A percentile compares a stretch with the other conserved stretches of the same genome.
Evolutionary conservation across 2,888 invertebrate genomes (phyloP).

Genomic region (Luffia ferchaultella): DNA sequence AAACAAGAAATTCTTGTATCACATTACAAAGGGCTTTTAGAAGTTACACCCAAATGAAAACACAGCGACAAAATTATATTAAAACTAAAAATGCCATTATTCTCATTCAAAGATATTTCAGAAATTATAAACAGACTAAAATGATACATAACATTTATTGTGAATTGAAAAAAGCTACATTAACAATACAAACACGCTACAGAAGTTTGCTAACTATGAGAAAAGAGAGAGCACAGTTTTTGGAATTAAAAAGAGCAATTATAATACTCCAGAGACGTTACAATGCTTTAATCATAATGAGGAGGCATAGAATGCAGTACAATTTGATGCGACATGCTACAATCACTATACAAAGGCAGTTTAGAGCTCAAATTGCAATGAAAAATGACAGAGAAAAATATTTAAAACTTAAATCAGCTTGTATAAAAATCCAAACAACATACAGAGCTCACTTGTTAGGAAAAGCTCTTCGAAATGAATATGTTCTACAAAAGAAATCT

Average conservation of each 20-base stretch:
- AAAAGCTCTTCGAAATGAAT: constrained; percentile 28
- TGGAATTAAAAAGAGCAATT: constrained; percentile 22
- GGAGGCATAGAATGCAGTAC: constrained; percentile 22
- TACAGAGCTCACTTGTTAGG: constrained; percentile 37
- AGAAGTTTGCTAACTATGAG: constrained; percentile 19
- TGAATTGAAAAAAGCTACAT: constrained; percentile 3
- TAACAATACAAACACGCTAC: constrained; percentile 25
- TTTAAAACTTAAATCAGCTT: constrained; percentile 27
- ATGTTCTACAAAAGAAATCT: constrained; percentile 31
- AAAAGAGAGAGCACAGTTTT: constrained; percentile 16
- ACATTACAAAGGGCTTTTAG: constrained; percentile 32
- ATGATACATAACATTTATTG: constrained; percentile 18
- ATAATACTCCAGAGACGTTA: constrained; percentile 38
- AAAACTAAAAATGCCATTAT: constrained; percentile 18
- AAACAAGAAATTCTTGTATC: constrained; percentile 26
- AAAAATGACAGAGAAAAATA: constrained; percentile 28
- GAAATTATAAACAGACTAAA: constrained; percentile 27
- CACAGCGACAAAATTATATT: constrained; percentile 17
- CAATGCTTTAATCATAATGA: constrained; percentile 35
- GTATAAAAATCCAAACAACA: constrained; percentile 37
- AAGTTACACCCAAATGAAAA: constrained; percentile 24
- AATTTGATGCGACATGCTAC: constrained; percentile 28
- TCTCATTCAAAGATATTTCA: constrained; percentile 27
- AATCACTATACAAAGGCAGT: constrained; percentile 42
- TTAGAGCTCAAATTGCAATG: constrained; percentile 40